Evolutionary conservation across 2,113 vertebrate species (phyloP).

Genomic region (Eolophus roseicapilla): DNA sequence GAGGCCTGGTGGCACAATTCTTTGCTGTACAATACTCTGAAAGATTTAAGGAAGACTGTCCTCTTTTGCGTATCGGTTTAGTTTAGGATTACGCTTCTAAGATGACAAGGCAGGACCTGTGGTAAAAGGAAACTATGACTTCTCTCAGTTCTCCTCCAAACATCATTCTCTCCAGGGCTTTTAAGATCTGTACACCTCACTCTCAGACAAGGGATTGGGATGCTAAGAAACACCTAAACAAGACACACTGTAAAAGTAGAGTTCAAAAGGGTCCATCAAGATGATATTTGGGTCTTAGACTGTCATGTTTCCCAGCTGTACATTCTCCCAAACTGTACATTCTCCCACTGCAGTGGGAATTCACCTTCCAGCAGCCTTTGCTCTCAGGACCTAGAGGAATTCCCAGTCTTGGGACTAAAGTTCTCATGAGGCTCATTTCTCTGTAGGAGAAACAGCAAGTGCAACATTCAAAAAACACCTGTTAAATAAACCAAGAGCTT

Average conservation of each 20-base stretch:
- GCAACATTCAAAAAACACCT: not conserved
- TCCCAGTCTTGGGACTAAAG: not conserved
- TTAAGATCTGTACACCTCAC: not conserved
- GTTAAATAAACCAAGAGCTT: not conserved
- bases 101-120: not conserved
- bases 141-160: not conserved
- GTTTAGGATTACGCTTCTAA: not conserved
- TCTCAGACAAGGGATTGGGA: not conserved
- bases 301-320: not conserved
- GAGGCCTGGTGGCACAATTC: not conserved
- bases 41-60: not conserved
- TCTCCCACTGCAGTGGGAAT: not conserved
- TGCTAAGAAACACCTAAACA: not conserved
- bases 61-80: not conserved
- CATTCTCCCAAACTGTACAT: not conserved
- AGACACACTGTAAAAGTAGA: not conserved
- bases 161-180: not conserved
- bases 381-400: not conserved
- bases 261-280: not conserved
- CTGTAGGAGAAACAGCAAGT: not conserved
- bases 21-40: not conserved
- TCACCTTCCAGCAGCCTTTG: not conserved
- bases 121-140: not conserved
- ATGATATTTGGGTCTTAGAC: not conserved
- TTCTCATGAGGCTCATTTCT: not conserved